These are phyloP conservation scores for Lutjanus erythropterus DNA, from an alignment of 2,113 vertebrate species.

Conservation along the genomic window DNA sequence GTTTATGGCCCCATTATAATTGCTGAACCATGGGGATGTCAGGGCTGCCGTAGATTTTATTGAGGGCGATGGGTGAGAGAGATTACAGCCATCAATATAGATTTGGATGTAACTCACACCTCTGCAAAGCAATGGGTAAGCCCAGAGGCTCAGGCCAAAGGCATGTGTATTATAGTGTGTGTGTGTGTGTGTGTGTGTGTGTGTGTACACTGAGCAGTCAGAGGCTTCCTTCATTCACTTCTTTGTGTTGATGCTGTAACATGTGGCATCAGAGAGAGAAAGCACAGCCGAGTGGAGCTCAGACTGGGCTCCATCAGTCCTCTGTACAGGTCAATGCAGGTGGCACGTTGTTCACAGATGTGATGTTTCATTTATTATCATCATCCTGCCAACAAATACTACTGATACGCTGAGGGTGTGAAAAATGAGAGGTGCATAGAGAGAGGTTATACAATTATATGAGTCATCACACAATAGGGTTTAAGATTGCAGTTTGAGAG, in stretches of 20 bases:
- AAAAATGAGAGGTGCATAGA: not conserved
- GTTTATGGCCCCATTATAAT: conserved; percentile 40
- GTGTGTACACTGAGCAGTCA: not conserved
- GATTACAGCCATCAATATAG: conserved; percentile 62
- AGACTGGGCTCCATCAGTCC: not conserved
- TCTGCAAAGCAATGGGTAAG: conserved; percentile 9
- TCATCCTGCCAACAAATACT: not conserved
- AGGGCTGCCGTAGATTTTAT: conserved; percentile 35
- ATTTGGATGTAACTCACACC: conserved; percentile 60
- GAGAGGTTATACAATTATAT: not conserved
- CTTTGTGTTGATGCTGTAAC: conserved; percentile 24
- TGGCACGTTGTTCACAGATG: not conserved
- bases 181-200: not conserved
- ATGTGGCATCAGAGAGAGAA: not conserved
- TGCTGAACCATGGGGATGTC: conserved; percentile 48
- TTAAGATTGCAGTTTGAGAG: not conserved
- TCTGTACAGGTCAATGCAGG: not conserved
- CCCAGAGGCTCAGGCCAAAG: conserved; percentile 25
- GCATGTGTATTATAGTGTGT: conserved; percentile 1
- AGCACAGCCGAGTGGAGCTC: not conserved
- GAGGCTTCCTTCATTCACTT: not conserved
- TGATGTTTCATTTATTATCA: not conserved
- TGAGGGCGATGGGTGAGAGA: conserved; percentile 35
- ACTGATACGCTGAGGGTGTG: not conserved
- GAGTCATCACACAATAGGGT: not conserved